Percentiles rank a stretch among this genome's conserved stretches.
Conservation (phyloP, 2,888 invertebrate species). For the Aricia artaxerxes region DNA sequence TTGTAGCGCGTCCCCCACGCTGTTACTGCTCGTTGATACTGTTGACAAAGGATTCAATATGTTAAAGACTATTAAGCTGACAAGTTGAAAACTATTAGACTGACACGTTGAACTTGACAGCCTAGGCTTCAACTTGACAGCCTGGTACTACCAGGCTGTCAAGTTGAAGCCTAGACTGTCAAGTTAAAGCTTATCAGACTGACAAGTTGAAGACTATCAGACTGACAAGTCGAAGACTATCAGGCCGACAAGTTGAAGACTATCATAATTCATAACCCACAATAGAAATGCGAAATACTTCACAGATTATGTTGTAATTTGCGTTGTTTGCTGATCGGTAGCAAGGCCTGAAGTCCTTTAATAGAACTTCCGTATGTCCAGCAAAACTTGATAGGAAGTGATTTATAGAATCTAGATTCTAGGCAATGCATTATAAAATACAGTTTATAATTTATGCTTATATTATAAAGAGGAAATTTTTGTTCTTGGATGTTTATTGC, state of each 20-base stretch:
- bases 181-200: too few species aligned
- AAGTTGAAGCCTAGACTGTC: too few species aligned
- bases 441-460: not conserved
- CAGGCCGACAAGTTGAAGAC: too few species aligned
- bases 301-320: not conserved
- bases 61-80: not conserved
- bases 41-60: constrained; percentile 44
- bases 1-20: constrained; percentile 85
- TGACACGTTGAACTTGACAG: too few species aligned
- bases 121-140: too few species aligned
- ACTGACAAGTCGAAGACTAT: too few species aligned
- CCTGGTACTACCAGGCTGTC: too few species aligned
- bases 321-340: not conserved
- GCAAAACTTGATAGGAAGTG: not conserved
- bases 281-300: too few species aligned
- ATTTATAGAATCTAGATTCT: not conserved
- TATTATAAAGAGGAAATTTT: not conserved
- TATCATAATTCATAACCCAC: too few species aligned
- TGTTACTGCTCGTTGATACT: constrained; percentile 85
- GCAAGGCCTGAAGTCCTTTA: not conserved
- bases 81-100: too few species aligned
- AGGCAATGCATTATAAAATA: not conserved
- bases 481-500: not conserved
- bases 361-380: not conserved
- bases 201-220: too few species aligned